phyloP scores from a whole-genome alignment of 2,797 vertebrate species.

The Lophius americanus region DNA sequence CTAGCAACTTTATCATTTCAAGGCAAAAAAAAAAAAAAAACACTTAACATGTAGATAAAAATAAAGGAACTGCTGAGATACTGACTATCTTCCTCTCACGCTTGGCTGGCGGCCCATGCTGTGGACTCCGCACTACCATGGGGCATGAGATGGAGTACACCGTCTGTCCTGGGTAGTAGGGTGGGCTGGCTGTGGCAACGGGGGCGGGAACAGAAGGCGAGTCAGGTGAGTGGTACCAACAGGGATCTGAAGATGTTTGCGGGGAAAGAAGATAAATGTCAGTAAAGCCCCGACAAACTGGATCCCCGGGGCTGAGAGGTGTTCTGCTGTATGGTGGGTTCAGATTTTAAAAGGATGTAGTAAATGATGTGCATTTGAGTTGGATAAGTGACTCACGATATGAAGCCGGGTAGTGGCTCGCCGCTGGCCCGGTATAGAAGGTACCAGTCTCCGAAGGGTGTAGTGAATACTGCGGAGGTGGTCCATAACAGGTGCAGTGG shows the following conservation, averaged over 20 bases:
- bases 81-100: slow-evolving; percentile 98
- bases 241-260: slow-evolving; percentile 62
- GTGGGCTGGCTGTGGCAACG: slow-evolving; percentile 83
- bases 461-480: slow-evolving; percentile 92
- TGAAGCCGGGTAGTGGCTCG: slow-evolving; percentile 92
- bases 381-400: slow-evolving; percentile 86
- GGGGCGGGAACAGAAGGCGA: slow-evolving; percentile 73
- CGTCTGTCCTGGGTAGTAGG: slow-evolving; percentile 93
- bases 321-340: slow-evolving; percentile 10
- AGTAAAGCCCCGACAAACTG: slow-evolving; percentile 2
- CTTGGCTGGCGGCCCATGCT: slow-evolving; percentile 92
- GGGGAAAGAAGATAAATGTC: slow-evolving; percentile 19
- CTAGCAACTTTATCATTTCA: background rate
- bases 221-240: slow-evolving; percentile 77
- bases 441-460: slow-evolving; percentile 92
- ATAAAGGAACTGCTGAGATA: slow-evolving; percentile 47
- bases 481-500: slow-evolving; percentile 92
- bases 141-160: slow-evolving; percentile 92
- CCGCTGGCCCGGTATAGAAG: slow-evolving; percentile 94
- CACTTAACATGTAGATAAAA: background rate
- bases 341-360: background rate
- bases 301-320: background rate
- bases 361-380: background rate
- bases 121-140: slow-evolving; percentile 98
- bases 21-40: background rate